These are phyloP conservation scores for Erythrolamprus reginae DNA, from an alignment of 2,113 vertebrate genomes.

Conservation along the genomic window DNA sequence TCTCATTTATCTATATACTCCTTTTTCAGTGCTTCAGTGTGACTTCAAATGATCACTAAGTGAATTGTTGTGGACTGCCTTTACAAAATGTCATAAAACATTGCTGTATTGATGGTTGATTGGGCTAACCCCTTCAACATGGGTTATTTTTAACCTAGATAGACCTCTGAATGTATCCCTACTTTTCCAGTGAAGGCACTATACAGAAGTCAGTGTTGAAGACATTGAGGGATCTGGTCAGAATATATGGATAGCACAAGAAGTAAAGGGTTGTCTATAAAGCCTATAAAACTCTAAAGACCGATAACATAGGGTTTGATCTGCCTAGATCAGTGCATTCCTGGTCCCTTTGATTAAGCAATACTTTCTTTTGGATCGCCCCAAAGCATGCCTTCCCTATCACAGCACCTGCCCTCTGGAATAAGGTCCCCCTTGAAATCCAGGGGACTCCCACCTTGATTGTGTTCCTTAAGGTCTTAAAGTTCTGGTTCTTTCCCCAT, in stretches of 20 bases:
- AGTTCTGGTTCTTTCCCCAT: neutral
- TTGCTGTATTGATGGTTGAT: neutral
- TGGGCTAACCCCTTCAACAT: neutral
- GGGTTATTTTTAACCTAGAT: neutral
- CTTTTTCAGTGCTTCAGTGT: too few species aligned
- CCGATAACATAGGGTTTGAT: neutral
- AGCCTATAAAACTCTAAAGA: neutral
- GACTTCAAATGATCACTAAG: too few species aligned
- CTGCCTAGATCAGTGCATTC: neutral
- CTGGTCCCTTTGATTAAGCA: neutral
- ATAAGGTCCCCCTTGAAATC: neutral
- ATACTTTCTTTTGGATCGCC: neutral
- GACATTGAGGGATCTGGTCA: neutral
- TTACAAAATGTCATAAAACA: neutral
- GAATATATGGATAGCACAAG: neutral
- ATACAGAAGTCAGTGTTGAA: neutral
- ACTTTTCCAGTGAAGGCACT: neutral
- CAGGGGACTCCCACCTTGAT: neutral
- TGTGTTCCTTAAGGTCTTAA: neutral
- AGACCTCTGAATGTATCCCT: neutral
- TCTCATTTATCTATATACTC: neutral
- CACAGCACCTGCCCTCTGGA: neutral
- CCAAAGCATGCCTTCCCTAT: neutral
- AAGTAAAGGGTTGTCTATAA: neutral
- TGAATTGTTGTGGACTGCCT: too few species aligned